A percentile compares a stretch with the other conserved stretches of the same genome.
Conservation (phyloP, 2,113 vertebrate species). For the Odocoileus virginianus region DNA sequence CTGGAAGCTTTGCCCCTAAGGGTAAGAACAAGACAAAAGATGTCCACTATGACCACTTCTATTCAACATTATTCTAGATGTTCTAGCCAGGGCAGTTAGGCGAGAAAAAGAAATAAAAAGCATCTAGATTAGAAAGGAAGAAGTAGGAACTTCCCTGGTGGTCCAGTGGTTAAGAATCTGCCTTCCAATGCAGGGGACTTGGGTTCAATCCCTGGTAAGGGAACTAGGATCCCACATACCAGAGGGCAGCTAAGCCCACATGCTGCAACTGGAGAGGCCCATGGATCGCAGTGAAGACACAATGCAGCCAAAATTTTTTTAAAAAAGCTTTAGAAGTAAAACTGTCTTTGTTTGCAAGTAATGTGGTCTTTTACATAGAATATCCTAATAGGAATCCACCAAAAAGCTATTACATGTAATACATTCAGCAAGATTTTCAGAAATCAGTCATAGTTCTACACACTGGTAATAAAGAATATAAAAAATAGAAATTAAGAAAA, state of each 20-base stretch:
- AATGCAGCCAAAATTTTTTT: not conserved
- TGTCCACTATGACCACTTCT: not conserved
- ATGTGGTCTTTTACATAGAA: not conserved
- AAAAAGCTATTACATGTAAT: not conserved
- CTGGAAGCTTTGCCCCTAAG: not conserved
- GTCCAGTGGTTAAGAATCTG: not conserved
- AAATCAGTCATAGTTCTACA: not conserved
- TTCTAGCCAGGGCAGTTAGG: not conserved
- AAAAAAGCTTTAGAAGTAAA: not conserved
- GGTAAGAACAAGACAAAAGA: not conserved
- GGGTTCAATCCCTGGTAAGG: not conserved
- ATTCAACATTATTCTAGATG: not conserved
- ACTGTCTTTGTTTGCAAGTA: not conserved
- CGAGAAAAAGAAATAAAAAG: not conserved
- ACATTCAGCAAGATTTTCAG: not conserved
- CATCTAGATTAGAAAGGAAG: not conserved
- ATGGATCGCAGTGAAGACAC: not conserved
- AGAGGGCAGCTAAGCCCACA: not conserved
- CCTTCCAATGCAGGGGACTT: not conserved
- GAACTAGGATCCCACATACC: not conserved
- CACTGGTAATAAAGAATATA: not conserved
- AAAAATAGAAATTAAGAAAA: not conserved
- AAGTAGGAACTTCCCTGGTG: not conserved
- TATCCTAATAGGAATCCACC: not conserved
- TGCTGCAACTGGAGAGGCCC: not conserved